Evolutionary conservation across 2,113 vertebrate species (phyloP), one percentile per base, ranked within the genome.

Genomic region (Tonatia bakeri): DNA sequence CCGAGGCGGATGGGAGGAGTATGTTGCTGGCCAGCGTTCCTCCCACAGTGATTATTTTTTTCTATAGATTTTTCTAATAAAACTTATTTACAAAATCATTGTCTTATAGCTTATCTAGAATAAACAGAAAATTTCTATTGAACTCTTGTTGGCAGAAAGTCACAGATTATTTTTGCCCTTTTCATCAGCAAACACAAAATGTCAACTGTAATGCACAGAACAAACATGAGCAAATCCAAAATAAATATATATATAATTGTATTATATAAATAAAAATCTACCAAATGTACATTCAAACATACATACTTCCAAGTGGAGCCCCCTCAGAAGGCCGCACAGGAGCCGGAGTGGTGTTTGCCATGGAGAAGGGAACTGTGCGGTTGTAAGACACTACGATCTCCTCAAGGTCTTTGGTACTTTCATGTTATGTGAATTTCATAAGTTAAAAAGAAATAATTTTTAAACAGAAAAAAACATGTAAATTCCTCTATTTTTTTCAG

Each of bases 241-340:
- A 54, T 87, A 93, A 90, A 56, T 54, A 77, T 10, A 47, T 7
- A 43, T 6, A 17, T 4, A 56, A 33, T 33, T 85, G 70, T 65
- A 31, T 59, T 73, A 52, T 9, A 36, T 17, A 88, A 90, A 77
- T 93, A 50, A 88, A 91, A 87, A 76, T 50, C 17, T 65, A 70
- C 20, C 15, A 73, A 69, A 28, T 40, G 4, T 70, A 2, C 12
- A 20, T 64, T 31, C 59, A 64, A 14, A 64, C 61, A 31, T 64
- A 65, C 7, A 69, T 0, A 6, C 3, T 69, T 43, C 28, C 6
- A 61, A 70, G 43, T 7, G 65, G 61, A 75, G 26, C 10, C 45
- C 1, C 3, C 9, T 38, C 40, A 4, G 45, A 70, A 80, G 15
- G 14, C 31, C 52, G 11, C 59, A 83, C 65, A 61, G 7, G 82